Evolutionary conservation across 2,888 invertebrate species (phyloP).

Genomic region (Tenodera sinensis): DNA sequence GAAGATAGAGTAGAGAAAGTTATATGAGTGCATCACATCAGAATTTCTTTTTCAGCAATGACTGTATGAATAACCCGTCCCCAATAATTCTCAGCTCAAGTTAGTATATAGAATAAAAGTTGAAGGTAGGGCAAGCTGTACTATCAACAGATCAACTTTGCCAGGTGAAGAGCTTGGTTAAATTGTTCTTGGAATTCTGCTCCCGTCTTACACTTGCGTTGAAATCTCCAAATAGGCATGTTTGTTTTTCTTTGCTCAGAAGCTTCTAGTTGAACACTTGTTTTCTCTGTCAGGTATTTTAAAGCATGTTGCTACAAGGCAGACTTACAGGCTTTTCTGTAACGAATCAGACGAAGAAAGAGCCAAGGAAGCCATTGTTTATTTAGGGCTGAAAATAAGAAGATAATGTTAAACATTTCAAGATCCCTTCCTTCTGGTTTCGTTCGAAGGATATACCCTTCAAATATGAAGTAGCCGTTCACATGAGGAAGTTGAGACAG

Average conservation of each 20-base stretch:
- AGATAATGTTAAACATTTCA: background rate
- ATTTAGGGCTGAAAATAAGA: background rate
- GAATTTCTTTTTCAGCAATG: too few relatives aligned
- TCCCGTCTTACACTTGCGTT: background rate
- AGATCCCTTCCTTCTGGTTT: too few relatives aligned
- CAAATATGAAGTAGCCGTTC: background rate
- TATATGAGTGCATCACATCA: too few relatives aligned
- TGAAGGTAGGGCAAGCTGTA: too few relatives aligned
- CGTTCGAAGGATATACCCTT: background rate
- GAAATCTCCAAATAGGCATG: background rate
- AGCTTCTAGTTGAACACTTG: background rate
- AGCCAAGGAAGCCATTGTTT: background rate
- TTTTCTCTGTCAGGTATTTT: background rate
- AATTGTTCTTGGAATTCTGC: background rate
- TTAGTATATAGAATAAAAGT: too few relatives aligned
- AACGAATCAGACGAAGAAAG: background rate
- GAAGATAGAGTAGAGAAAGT: too few relatives aligned
- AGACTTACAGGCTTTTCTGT: background rate
- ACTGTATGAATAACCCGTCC: too few relatives aligned
- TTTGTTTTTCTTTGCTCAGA: background rate
- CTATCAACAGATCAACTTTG: too few relatives aligned
- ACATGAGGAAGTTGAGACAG: constrained; percentile 1
- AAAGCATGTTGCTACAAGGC: background rate
- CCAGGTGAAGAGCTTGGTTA: too few relatives aligned
- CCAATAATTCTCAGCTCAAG: too few relatives aligned